A percentile compares a stretch with the other conserved stretches of the same genome.
Evolutionary conservation across 2,113 vertebrate species (phyloP).

Genomic region (Megaleporinus macrocephalus): DNA sequence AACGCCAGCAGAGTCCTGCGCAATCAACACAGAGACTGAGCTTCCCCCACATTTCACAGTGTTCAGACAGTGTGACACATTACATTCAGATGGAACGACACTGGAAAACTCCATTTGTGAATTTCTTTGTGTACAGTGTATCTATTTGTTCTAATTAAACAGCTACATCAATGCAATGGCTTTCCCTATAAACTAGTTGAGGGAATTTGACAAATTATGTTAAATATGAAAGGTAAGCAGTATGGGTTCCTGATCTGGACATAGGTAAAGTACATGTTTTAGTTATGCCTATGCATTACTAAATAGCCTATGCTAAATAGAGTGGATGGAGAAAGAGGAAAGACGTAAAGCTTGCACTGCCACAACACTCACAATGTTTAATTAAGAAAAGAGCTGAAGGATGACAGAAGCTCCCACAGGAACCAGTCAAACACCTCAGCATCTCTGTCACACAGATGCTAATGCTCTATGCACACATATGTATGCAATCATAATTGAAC

Average conservation of each 20-base stretch:
- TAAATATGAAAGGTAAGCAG: neutral
- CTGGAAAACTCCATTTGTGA: too few species aligned
- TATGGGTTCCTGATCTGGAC: neutral
- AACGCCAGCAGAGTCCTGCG: conserved; percentile 90
- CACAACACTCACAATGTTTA: conserved; percentile 33
- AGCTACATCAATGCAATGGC: neutral
- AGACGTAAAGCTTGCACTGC: neutral
- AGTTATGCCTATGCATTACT: neutral
- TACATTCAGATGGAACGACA: too few species aligned
- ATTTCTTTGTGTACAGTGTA: too few species aligned
- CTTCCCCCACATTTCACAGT: neutral
- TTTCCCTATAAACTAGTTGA: neutral
- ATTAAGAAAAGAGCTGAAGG: conserved; percentile 36
- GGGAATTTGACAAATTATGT: neutral
- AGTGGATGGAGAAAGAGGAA: neutral
- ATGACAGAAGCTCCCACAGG: conserved; percentile 12
- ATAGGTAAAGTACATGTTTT: neutral
- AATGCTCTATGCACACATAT: neutral
- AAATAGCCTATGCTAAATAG: neutral
- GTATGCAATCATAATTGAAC: neutral
- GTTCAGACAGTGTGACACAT: neutral
- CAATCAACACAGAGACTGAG: conserved; percentile 33
- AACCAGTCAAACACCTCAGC: neutral
- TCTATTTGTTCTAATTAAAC: neutral
- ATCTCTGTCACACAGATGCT: neutral